Conservation (phyloP, 37 sponge, comb jelly and placozoan genomes). For the Aplysina aerophoba region DNA sequence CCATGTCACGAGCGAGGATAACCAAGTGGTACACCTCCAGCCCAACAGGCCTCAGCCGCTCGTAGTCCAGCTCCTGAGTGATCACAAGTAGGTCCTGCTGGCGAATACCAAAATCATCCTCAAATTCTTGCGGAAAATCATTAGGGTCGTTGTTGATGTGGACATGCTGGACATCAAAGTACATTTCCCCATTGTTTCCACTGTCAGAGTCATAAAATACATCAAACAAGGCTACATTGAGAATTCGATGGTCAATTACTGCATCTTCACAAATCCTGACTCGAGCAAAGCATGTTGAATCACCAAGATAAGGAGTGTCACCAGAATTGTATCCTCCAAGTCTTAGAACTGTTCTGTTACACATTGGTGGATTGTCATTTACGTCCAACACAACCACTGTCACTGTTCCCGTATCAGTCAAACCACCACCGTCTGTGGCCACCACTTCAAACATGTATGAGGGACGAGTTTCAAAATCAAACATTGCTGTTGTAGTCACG, state of each 20-base stretch:
- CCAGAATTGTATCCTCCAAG: too few relatives aligned
- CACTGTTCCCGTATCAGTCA: conserved; percentile 24
- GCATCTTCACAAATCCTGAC: conserved; percentile 8
- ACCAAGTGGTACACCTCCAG: conserved; percentile 11
- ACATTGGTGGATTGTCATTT: conserved; percentile 49
- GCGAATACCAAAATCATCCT: conserved; percentile 29
- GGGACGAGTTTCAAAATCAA: background rate
- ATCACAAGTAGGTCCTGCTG: conserved; percentile 18
- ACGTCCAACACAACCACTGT: conserved; percentile 34
- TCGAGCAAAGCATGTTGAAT: too few relatives aligned
- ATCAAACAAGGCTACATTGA: conserved; percentile 24
- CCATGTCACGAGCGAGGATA: background rate
- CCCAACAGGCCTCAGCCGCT: background rate
- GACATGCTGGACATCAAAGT: conserved; percentile 12
- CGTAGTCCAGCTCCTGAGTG: conserved; percentile 22
- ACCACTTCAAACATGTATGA: conserved; percentile 22
- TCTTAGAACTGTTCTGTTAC: background rate
- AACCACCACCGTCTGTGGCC: background rate
- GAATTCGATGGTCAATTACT: conserved; percentile 1
- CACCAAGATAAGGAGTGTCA: too few relatives aligned
- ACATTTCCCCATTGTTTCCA: conserved; percentile 11
- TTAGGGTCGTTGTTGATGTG: background rate
- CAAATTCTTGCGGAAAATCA: background rate
- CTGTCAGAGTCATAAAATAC: conserved; percentile 3
- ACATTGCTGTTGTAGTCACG: background rate